Base-by-base conservation (phyloP, 2,113 vertebrate species). In the Sula dactylatra region DNA sequence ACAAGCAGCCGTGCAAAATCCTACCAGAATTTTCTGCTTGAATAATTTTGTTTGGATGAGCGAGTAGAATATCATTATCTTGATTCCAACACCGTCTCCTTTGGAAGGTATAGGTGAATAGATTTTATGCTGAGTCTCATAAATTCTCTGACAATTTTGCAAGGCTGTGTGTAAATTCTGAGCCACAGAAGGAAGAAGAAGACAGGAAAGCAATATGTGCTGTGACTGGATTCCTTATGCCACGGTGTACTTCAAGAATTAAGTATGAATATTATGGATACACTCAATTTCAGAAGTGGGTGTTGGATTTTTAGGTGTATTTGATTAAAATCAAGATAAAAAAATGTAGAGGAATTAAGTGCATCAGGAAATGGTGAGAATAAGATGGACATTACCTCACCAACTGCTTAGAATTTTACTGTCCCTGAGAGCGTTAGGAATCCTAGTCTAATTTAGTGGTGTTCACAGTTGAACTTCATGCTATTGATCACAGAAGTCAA, bases 91-190 rank as follows among this genome's bases (percentile, higher is more conserved):
- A 67, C 70, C 64, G 24, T 73, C 74, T 95, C 88, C 74, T 74
- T 86, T 78, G 86, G 71, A 95, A 80, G 45, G 42, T 79, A 12
- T 62, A 87, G 89, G 40, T 45, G 29, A 95, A 94, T 88, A 95
- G 86, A 96, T 94, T 96, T 96, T 91, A 67, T 94, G 84, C 86
- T 85, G 82, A 77, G 66, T 82, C 32, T 92, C 89, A 66, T 94
- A 97, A 95, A 96, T 96, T 96, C 76, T 82, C 84, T 91, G 74
- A 91, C 81, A 82, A 58, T 94, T 95, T 94, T 93, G 56, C 86
- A 90, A 96, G 84, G 47, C 78, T 85, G 9, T 80, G 79, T 88
- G 91, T 96, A 96, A 97, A 93, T 97, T 90, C 62, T 88, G 62
- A 90, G 54, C 81, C 22, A 31, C 55, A 71, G 91, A 77, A 94